phyloP scores from a whole-genome alignment of 2,797 vertebrate species.

The Cyprinodon diabolis region DNA sequence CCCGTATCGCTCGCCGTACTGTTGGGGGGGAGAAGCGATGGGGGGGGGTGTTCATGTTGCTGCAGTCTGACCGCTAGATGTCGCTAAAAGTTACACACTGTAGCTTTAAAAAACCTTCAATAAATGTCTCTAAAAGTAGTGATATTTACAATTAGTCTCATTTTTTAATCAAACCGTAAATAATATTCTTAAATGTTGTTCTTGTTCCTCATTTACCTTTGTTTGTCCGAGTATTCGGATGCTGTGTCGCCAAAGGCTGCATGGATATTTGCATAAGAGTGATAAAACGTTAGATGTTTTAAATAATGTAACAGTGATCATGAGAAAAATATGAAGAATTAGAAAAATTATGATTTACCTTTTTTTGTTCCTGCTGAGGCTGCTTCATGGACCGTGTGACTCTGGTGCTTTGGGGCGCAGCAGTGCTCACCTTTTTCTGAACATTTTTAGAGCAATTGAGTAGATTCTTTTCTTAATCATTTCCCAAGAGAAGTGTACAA shows the following conservation, averaged over 20 bases:
- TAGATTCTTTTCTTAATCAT: neutral
- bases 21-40: no score
- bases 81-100: no score
- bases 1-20: no score
- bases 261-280: neutral
- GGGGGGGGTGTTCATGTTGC: no score
- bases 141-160: no score
- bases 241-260: conserved; percentile 49
- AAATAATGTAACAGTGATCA: neutral
- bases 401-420: conserved; percentile 57
- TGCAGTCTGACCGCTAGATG: no score
- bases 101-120: no score
- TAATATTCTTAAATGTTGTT: neutral
- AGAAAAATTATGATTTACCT: conserved; percentile 34
- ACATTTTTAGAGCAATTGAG: neutral
- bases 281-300: neutral
- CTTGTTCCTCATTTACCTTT: conserved; percentile 48
- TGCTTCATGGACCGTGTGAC: conserved; percentile 82
- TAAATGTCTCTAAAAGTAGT: no score
- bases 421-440: conserved; percentile 43
- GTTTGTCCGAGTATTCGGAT: conserved; percentile 29
- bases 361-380: conserved; percentile 49
- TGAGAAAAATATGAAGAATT: neutral
- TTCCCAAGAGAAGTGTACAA: no score
- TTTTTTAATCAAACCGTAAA: no score